These are phyloP conservation scores for Dasypogon diadema DNA, from an alignment of 2,888 invertebrate genomes.

Conservation along the genomic window DNA sequence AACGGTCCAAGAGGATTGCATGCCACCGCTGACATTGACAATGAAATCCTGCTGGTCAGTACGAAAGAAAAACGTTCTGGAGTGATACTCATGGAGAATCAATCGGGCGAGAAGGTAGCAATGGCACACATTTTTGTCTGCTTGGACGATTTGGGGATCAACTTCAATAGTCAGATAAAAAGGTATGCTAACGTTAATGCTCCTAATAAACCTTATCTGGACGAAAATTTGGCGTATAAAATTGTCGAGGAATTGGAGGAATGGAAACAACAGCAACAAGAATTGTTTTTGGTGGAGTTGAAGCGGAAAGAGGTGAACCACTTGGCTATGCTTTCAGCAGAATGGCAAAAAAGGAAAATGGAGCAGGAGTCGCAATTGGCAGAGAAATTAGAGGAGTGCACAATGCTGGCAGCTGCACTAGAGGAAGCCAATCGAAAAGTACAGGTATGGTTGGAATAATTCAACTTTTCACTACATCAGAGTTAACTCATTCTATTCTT, in stretches of 20 bases:
- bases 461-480: neutral
- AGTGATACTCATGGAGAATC: slow-evolving; percentile 56
- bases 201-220: slow-evolving; percentile 45
- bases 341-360: slow-evolving; percentile 72
- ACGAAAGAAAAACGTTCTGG: slow-evolving; percentile 54
- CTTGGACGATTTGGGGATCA: slow-evolving; percentile 57
- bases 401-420: slow-evolving; percentile 72
- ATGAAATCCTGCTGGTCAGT: slow-evolving; percentile 54
- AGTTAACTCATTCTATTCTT: too few species aligned
- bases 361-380: slow-evolving; percentile 73
- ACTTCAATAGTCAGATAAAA: slow-evolving; percentile 57
- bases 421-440: slow-evolving; percentile 62
- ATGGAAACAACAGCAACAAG: slow-evolving; percentile 80
- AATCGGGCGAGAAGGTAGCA: slow-evolving; percentile 55
- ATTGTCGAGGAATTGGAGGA: slow-evolving; percentile 77
- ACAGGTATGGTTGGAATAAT: slow-evolving; percentile 37
- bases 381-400: slow-evolving; percentile 74
- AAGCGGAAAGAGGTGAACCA: slow-evolving; percentile 73
- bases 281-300: slow-evolving; percentile 73
- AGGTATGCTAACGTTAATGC: neutral
- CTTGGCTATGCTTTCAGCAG: slow-evolving; percentile 70
- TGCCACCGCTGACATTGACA: slow-evolving; percentile 57
- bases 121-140: slow-evolving; percentile 57
- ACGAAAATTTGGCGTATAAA: slow-evolving; percentile 68
- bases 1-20: slow-evolving; percentile 57